Conservation (phyloP, 2,888 invertebrate genomes). For the Sabellastarte sp. region DNA sequence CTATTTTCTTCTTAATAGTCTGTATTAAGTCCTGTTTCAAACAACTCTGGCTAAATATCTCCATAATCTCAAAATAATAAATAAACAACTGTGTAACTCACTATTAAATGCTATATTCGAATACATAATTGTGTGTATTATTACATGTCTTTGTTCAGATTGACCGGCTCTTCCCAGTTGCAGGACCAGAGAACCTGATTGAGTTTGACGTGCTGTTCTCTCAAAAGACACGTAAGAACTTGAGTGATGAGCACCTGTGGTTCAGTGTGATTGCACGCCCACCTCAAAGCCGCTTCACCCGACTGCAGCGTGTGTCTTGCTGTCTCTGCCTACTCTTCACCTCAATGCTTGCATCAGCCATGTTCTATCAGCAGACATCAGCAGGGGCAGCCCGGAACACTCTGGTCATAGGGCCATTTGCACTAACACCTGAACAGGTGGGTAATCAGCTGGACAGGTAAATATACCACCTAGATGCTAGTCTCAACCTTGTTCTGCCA, state of each 20-base stretch:
- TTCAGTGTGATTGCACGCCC: slow-evolving; percentile 63
- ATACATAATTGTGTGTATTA: not conserved
- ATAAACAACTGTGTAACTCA: not conserved
- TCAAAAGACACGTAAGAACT: slow-evolving; percentile 55
- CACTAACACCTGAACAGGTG: slow-evolving; percentile 60
- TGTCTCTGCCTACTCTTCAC: slow-evolving; percentile 62
- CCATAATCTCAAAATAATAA: not conserved
- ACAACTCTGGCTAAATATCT: no score
- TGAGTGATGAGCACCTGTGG: slow-evolving; percentile 64
- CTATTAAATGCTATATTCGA: not conserved
- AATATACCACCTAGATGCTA: no score
- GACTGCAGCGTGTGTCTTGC: slow-evolving; percentile 59
- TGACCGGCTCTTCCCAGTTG: slow-evolving; percentile 62
- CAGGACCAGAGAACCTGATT: slow-evolving; percentile 59
- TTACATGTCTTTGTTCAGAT: slow-evolving; percentile 46
- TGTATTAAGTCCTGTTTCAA: no score
- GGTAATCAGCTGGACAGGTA: slow-evolving; percentile 6
- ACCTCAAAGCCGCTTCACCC: slow-evolving; percentile 61
- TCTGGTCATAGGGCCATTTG: slow-evolving; percentile 61
- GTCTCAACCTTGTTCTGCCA: no score
- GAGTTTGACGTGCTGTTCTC: slow-evolving; percentile 61
- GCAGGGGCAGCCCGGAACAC: slow-evolving; percentile 36
- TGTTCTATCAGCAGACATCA: slow-evolving; percentile 60
- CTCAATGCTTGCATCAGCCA: slow-evolving; percentile 63
- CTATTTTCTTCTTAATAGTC: no score